Evolutionary conservation across 2,888 invertebrate species (phyloP).

Genomic region (Dastarcus helophoroides): DNA sequence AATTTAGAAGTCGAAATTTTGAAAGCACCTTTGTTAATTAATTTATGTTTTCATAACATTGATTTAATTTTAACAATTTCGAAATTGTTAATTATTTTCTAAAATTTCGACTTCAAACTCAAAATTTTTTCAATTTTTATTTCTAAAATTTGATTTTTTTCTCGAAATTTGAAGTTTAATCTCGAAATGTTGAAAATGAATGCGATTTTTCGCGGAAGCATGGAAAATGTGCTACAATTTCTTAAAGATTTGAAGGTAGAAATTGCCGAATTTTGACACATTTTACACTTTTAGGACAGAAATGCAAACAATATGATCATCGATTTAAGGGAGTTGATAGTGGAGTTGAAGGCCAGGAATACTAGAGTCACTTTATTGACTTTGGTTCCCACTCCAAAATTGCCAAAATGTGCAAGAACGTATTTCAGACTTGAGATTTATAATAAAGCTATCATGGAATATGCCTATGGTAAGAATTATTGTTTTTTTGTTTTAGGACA

Average conservation of each 20-base stretch:
- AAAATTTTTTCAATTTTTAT: too few species aligned
- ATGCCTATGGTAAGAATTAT: slow-evolving; percentile 18
- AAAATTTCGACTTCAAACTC: too few species aligned
- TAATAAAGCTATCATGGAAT: slow-evolving; percentile 24
- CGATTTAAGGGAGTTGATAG: slow-evolving; percentile 20
- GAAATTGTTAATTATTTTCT: too few species aligned
- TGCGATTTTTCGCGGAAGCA: too few species aligned
- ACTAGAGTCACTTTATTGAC: slow-evolving; percentile 23
- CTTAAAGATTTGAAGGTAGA: slow-evolving; percentile 1
- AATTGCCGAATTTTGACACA: not conserved
- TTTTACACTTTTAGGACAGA: slow-evolving; percentile 15
- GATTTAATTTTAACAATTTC: too few species aligned
- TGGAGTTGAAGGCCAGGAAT: slow-evolving; percentile 21
- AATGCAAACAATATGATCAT: slow-evolving; percentile 23
- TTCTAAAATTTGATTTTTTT: too few species aligned
- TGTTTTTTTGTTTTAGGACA: too few species aligned
- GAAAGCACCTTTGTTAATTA: too few species aligned
- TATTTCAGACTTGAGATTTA: slow-evolving; percentile 21
- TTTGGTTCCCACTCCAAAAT: slow-evolving; percentile 22
- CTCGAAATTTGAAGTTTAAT: too few species aligned
- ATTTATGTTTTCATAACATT: too few species aligned
- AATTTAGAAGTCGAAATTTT: too few species aligned
- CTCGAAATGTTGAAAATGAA: too few species aligned
- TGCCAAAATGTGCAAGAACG: slow-evolving; percentile 15
- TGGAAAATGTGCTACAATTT: slow-evolving; percentile 4